A percentile compares a stretch with the other conserved stretches of the same genome.
phyloP scores from a whole-genome alignment of 2,113 vertebrate genomes.

The Pitta sordida region DNA sequence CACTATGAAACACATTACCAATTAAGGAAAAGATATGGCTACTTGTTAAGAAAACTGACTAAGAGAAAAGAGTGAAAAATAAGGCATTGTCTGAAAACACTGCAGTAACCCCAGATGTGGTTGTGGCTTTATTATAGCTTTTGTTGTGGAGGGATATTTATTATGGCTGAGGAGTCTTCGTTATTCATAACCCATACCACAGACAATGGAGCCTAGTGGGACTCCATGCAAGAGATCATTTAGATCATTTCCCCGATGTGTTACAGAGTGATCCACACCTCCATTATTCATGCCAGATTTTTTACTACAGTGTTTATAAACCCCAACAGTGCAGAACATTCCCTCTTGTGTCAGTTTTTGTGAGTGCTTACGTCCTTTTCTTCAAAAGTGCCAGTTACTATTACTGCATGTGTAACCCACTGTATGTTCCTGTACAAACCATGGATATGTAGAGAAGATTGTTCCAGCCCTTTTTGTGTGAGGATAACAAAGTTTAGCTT shows the following conservation, averaged over 20 bases:
- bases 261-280: background rate
- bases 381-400: background rate
- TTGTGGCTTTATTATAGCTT: background rate
- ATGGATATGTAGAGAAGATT: background rate
- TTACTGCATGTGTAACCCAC: background rate
- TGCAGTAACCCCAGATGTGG: accelerated
- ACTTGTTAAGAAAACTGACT: background rate
- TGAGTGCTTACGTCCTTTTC: background rate
- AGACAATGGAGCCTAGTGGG: background rate
- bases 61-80: background rate
- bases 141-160: background rate
- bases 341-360: background rate
- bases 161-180: background rate
- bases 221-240: background rate
- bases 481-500: background rate
- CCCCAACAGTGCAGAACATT: background rate
- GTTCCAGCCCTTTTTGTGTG: background rate
- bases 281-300: background rate
- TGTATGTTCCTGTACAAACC: background rate
- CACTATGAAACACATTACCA: background rate
- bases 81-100: background rate
- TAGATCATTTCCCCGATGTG: background rate
- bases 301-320: background rate
- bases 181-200: background rate
- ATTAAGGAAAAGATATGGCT: background rate